A percentile compares a stretch with the other conserved stretches of the same genome.
phyloP scores from a whole-genome alignment of 2,113 vertebrate genomes.

The Calypte anna region DNA sequence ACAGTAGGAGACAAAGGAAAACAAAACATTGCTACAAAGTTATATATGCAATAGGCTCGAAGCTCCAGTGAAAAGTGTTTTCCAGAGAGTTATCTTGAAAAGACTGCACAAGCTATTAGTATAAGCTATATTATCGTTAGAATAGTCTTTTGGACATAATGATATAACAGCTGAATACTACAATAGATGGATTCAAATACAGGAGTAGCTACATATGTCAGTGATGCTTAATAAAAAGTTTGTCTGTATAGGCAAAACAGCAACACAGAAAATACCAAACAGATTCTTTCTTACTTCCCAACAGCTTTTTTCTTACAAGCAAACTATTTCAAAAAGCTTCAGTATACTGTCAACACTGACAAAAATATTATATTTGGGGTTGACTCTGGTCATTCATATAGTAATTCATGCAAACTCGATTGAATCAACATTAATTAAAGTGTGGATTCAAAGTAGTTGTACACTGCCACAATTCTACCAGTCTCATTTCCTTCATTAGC shows the following conservation, averaged over 20 bases:
- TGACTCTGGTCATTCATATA: not conserved
- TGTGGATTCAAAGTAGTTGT: not conserved
- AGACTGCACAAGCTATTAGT: not conserved
- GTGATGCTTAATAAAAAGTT: too few relatives aligned
- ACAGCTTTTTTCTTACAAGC: not conserved
- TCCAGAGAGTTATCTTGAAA: not conserved
- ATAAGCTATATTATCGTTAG: not conserved
- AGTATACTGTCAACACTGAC: not conserved
- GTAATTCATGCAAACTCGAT: not conserved
- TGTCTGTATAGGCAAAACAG: not conserved
- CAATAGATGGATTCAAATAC: not conserved
- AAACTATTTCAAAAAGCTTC: not conserved
- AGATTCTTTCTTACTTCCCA: not conserved
- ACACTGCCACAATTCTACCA: not conserved
- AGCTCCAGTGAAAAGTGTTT: not conserved
- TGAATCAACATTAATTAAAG: not conserved
- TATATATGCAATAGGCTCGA: not conserved
- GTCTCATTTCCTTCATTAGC: not conserved
- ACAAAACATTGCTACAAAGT: not conserved
- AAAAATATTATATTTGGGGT: not conserved
- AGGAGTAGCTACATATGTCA: not conserved
- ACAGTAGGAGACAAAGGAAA: not conserved
- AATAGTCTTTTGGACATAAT: not conserved
- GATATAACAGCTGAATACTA: not conserved
- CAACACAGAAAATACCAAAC: not conserved